Base-by-base conservation (phyloP, 2,797 vertebrate genomes). In the Tragopan temminckii region DNA sequence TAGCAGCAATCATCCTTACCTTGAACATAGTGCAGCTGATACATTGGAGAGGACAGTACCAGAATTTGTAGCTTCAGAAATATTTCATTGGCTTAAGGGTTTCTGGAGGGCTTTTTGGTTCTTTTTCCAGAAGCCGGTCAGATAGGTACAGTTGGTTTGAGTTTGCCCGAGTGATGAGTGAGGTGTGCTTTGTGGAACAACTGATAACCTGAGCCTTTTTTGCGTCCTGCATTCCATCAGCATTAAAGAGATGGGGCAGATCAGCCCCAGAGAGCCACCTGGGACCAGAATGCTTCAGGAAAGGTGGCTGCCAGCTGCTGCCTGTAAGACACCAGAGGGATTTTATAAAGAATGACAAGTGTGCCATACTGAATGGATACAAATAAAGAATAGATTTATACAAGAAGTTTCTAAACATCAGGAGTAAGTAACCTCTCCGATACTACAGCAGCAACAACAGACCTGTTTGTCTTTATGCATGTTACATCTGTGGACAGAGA, bases 271-370 rank as follows among this genome's bases (percentile, higher is more conserved):
- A 5, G 70, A 71, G 55, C 66, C n/a, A 21, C 1, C 2, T 53
- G 67, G 23, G 40, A 24, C 16, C 18, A 9, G 13, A 64, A 66
- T 15, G 64, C 33, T 38, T 68, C 36, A 16, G 33, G 21, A 35
- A 27, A 35, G 45, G 64, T 27, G 24, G 58, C 45, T 0, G 0
- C 36, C 46, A 42, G 25, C 31, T 63, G 27, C n/a, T 50, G 0
- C 0, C 27, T 61, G 10, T 61, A 38, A 33, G n/a, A 48, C 43
- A 40, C 29, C 16, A 53, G 35, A 50, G 61, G 27, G 40, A 25
- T 52, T 48, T 13, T 14, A 42, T 18, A 25, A 62, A 61, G 40
- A 12, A 16, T 70, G 61, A 53, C 27, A 42, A 10, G 5, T 25
- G 33, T 69, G 33, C 9, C 29, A 2, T 78, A 15, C 31, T 19